These are phyloP conservation scores for Phalloptychus januarius DNA, from an alignment of 2,797 vertebrate species.

Conservation along the genomic window DNA sequence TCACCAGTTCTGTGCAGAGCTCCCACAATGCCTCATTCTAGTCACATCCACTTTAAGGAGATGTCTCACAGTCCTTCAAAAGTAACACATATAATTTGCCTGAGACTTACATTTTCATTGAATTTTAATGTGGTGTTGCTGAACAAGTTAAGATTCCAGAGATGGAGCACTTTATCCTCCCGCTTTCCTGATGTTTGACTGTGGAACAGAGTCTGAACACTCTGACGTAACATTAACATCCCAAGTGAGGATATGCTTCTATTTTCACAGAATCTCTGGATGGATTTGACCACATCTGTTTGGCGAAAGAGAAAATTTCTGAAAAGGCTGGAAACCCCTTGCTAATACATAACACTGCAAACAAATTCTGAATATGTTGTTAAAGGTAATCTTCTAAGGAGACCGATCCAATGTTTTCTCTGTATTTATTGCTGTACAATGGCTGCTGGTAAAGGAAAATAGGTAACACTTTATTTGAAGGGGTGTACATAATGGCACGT, in stretches of 20 bases:
- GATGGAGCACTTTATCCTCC: conserved; percentile 1
- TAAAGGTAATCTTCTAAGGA: too few relatives aligned
- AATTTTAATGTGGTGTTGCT: conserved; percentile 18
- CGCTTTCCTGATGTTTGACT: conserved; percentile 25
- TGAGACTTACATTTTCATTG: conserved; percentile 42
- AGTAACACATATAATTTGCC: conserved; percentile 55
- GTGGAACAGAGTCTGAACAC: neutral
- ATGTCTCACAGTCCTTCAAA: conserved; percentile 56
- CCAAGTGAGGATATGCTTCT: neutral
- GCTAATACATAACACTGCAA: neutral
- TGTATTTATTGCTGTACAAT: neutral
- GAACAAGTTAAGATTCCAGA: conserved; percentile 31
- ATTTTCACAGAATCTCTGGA: neutral
- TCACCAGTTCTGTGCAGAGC: conserved; percentile 69
- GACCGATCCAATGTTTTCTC: neutral
- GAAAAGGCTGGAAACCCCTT: neutral
- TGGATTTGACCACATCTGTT: neutral
- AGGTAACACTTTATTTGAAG: too few relatives aligned
- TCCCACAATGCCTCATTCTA: conserved; percentile 57
- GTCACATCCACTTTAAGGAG: conserved; percentile 65
- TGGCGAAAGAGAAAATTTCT: neutral
- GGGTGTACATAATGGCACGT: too few relatives aligned
- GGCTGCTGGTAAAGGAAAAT: too few relatives aligned
- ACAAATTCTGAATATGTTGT: neutral
- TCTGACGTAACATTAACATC: neutral